Evolutionary conservation across 2,888 invertebrate genomes (phyloP), one percentile per base, ranked within the genome.

Genomic region (Ormia ochracea): DNA sequence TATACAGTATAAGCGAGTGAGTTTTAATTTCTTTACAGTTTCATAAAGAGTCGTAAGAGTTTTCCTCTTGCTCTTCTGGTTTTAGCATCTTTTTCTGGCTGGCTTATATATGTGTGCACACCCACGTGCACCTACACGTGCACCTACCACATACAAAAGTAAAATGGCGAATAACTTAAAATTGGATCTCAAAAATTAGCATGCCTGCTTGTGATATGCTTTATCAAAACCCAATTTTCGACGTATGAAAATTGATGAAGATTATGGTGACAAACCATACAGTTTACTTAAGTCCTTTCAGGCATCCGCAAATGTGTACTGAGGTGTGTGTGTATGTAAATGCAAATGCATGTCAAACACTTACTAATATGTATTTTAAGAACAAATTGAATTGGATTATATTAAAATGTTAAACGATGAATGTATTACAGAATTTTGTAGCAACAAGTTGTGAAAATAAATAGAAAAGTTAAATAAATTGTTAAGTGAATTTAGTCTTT

Each of bases 151-250:
- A 63, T 28, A n/a, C 28, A 14, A 59, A 61, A 54, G 43, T 54
- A 19, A 61, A 69, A 48, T n/a, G 1, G 56, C 38, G 54, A 54
- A 17, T 17, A 17, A 54, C 17, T 6, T 4, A n/a, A 4, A 26
- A 28, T n/a, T n/a, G n/a, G n/a, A n/a, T n/a, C n/a, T n/a, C 26
- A 36, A n/a, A 72, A 33, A 33, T 9, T 19, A 14, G 1, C 19
- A 48, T 26, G 26, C 45, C 33, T 74, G 70, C 43, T 33, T 70
- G 45, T 61, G 65, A 72, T 41, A 48, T 48, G 48, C 48, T 28
- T 65, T 43, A 75, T 72, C 65, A 61, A 72, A 75, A 75, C 70
- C 36, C 79, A 66, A 75, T 75, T 75, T 72, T 54, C 59, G 19
- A 52, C 43, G 61, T 70, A 70, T 75, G 0, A 59, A 65, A 79